Evolutionary conservation across 2,797 vertebrate species (phyloP), one percentile per base, ranked within the genome.

Genomic region (Brachymystax lenok): DNA sequence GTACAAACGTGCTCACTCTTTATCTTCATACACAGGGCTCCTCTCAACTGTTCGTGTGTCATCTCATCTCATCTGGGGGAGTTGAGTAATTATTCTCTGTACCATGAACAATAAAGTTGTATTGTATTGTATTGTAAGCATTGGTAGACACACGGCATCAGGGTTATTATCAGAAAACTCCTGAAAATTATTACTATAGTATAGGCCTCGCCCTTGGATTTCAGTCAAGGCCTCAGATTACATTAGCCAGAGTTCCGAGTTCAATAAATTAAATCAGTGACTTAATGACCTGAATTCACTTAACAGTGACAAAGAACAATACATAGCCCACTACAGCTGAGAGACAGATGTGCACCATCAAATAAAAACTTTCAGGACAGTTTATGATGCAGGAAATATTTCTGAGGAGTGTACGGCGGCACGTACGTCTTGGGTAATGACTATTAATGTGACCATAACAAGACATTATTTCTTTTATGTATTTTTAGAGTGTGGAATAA

Each of bases 291-390:
- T 79, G 7, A 69, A 76, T 66, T 77, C 1, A 79, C 73, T 77
- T 68, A 72, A 73, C 17, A 75, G 40, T 72, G 63, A 74, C 59
- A 79, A 4, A 63, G 71, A 72, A 77, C 59, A 74, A 73, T 81
- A 69, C 21, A 27, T 30, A 69, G 14, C 33, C 3, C 30, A 69
- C 56, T 64, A 12, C 74, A 83, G 78, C 77, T 82, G 77, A 82
- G 64, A 78, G 19, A 70, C 80, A 84, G 77, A 88, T 88, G 77
- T 79, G 67, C 51, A 74, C 71, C 71, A 59, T 71, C 72, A 78
- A 74, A 69, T 12, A 77, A 66, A 28, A 66, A 72, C 1, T 50
- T n/a, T 70, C 71, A 71, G 40, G 50, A 19, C 46, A 74, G 73
- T 77, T 80, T 30, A 54, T 82, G 50, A 74, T 68, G 69, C 54